Evolutionary conservation across 2,113 vertebrate genomes (phyloP), one percentile per base, ranked within the genome.

Genomic region (Lepisosteus osseus): DNA sequence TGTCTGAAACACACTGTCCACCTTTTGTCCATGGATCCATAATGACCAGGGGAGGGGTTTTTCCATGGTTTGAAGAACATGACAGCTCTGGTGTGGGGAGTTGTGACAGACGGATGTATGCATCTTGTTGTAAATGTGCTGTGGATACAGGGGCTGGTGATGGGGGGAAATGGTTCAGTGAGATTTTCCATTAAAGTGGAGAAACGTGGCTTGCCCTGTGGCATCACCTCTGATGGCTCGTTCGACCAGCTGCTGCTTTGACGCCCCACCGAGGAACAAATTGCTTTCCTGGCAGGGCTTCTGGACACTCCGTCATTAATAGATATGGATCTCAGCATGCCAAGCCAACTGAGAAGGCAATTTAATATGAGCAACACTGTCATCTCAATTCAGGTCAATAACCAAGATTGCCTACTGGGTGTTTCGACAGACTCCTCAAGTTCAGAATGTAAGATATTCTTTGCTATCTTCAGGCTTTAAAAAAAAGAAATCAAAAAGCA

Each of bases 301-400:
- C 80, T 89, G 91, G 92, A 90, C 91, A 88, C 83, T 88, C 84
- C 73, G 84, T 87, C 82, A 89, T 88, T 91, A 90, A 90, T 88
- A 90, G 91, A 90, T 88, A 89, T 72, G 82, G 85, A 87, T 87
- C 91, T 85, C 91, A 90, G 91, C 91, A 90, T 75, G 91, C 85
- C 78, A 82, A 89, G 81, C 80, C 85, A 83, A 84, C 89, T 76
- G 77, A 85, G 79, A 86, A 90, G 82, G 87, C 90, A 89, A 87
- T 93, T 90, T 88, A 89, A 89, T 87, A 90, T 88, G 90, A 93
- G 86, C 88, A 90, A 88, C 85, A 90, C 88, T 90, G 92, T 90
- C 91, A 90, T 92, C 89, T 91, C 91, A 90, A 93, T 91, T 92
- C 90, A 92, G 92, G 91, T 83, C 91, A 90, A 82, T 86, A 88